Percentiles rank a stretch among this genome's conserved stretches.
Conservation (phyloP, 2,888 invertebrate genomes). For the Campoplex nolae region DNA sequence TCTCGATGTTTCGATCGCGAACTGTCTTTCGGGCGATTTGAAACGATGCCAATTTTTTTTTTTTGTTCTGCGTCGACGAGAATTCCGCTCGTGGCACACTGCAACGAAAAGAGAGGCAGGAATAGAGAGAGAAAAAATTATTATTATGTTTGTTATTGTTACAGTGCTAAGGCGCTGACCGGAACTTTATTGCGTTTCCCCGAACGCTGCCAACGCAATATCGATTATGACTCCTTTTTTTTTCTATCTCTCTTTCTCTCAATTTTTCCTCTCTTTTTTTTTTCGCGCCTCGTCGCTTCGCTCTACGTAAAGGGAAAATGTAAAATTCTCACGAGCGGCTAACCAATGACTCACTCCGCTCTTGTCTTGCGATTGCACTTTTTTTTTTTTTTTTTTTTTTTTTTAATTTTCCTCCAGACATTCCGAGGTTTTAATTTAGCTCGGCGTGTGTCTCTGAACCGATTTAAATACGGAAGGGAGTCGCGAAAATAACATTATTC, state of each 20-base stretch:
- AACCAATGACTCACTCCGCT: conserved; percentile 29
- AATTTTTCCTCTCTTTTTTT: neutral
- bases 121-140: conserved; percentile 1
- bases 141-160: conserved; percentile 40
- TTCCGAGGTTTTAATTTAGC: conserved; percentile 10
- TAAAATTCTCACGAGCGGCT: conserved; percentile 23
- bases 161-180: conserved; percentile 59
- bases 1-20: neutral
- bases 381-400: conserved; percentile 14
- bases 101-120: neutral
- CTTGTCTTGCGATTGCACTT: conserved; percentile 3
- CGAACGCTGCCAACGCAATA: conserved; percentile 62
- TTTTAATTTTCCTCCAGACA: neutral
- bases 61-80: neutral
- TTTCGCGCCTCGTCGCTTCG: conserved; percentile 34
- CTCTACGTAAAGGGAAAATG: conserved; percentile 45
- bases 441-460: neutral
- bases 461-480: neutral
- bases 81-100: neutral
- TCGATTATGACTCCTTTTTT: conserved; percentile 57
- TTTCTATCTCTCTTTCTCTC: conserved; percentile 13
- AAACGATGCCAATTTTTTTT: conserved; percentile 5
- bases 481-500: neutral
- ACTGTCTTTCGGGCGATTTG: neutral
- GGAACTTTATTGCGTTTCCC: conserved; percentile 64